Evolutionary conservation across 2,113 vertebrate species (phyloP).

Genomic region (Nyctereutes procyonoides): DNA sequence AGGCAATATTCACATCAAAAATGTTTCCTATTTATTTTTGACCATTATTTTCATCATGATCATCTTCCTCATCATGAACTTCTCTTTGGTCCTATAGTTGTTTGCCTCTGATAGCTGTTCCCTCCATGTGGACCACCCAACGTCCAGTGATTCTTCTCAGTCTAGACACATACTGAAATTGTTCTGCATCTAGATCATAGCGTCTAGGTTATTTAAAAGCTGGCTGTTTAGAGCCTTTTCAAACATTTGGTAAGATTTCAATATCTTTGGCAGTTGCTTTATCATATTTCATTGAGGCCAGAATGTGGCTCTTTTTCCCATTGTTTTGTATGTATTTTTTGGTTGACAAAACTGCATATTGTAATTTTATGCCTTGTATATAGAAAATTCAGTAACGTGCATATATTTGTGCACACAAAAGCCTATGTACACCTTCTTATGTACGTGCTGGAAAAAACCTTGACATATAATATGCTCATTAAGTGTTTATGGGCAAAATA

Average conservation of each 20-base stretch:
- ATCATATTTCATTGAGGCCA: background rate
- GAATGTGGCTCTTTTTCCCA: background rate
- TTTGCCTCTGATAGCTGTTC: background rate
- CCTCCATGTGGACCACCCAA: background rate
- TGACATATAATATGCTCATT: background rate
- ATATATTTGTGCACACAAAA: background rate
- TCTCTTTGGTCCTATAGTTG: too few species aligned
- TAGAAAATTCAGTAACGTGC: background rate
- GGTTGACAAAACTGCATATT: background rate
- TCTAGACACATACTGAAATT: background rate
- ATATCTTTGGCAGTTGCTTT: background rate
- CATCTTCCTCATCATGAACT: background rate
- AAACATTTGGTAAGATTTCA: background rate
- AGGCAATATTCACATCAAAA: background rate
- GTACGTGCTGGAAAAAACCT: background rate
- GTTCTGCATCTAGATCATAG: background rate
- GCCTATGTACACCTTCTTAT: background rate
- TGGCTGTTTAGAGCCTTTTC: background rate
- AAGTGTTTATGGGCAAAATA: background rate
- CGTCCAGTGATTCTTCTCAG: background rate
- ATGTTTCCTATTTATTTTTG: background rate
- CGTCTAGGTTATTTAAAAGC: background rate
- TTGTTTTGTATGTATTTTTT: background rate
- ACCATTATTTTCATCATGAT: background rate
- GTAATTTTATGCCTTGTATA: background rate